These are phyloP conservation scores for Petrocephalus microphthalmus DNA, from an alignment of 2,113 vertebrate species.

Conservation along the genomic window DNA sequence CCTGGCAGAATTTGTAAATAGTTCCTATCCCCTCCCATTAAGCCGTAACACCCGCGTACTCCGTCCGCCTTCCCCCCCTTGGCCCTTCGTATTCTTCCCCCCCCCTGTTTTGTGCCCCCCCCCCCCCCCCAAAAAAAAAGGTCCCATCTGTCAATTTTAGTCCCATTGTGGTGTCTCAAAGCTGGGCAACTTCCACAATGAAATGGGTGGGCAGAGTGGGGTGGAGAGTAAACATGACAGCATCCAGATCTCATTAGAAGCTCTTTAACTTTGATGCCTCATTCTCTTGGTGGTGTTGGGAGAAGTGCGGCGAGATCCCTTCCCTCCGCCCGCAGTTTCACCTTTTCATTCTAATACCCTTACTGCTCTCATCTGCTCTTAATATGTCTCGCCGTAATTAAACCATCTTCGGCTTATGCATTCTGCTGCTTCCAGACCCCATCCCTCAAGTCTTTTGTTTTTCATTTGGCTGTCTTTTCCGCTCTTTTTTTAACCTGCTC, in stretches of 20 bases:
- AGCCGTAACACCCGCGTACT: conserved; percentile 29
- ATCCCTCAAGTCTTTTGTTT: background rate
- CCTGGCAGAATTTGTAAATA: background rate
- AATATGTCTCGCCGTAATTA: background rate
- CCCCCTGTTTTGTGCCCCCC: conserved; percentile 55
- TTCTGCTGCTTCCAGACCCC: conserved; percentile 14
- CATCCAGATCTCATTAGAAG: conserved; percentile 72
- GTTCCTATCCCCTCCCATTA: conserved; percentile 26
- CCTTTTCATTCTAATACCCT: conserved; percentile 30
- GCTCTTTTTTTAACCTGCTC: background rate
- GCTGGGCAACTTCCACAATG: conserved; percentile 66
- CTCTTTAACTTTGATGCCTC: conserved; percentile 70
- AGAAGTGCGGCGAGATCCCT: conserved; percentile 45
- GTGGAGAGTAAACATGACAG: conserved; percentile 67
- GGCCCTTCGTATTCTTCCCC: conserved; percentile 7
- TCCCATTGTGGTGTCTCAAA: conserved; percentile 62
- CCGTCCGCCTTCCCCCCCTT: background rate
- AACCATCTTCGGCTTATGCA: background rate
- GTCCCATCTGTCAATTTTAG: conserved; percentile 71
- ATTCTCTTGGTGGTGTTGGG: conserved; percentile 49
- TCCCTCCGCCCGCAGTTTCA: conserved; percentile 50
- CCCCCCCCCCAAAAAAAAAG: conserved; percentile 53
- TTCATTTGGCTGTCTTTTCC: background rate
- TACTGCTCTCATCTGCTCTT: conserved; percentile 15
- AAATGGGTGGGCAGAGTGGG: conserved; percentile 56